phyloP scores from a whole-genome alignment of 2,888 invertebrate species.

The Chymomyza amoena region DNA sequence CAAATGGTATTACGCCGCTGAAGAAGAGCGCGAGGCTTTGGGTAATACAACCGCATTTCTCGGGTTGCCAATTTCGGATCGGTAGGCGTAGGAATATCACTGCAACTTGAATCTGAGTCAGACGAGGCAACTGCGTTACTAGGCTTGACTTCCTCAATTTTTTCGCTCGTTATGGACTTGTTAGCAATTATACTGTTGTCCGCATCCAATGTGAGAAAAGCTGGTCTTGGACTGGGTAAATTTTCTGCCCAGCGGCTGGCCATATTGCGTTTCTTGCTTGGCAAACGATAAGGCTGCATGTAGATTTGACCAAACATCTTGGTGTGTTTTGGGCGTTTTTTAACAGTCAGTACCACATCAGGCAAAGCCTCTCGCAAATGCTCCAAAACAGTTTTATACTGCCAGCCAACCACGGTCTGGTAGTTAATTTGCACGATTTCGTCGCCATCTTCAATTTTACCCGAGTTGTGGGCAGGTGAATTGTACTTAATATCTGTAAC shows the following conservation, averaged over 20 bases:
- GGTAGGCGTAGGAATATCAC: slow-evolving; percentile 81
- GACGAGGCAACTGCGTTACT: slow-evolving; percentile 53
- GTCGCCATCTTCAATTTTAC: slow-evolving; percentile 96
- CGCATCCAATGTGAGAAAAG: slow-evolving; percentile 80
- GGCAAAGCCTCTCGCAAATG: slow-evolving; percentile 87
- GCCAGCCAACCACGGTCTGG: slow-evolving; percentile 89
- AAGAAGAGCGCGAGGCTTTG: slow-evolving; percentile 86
- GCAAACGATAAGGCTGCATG: slow-evolving; percentile 85
- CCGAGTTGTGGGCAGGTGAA: slow-evolving; percentile 94
- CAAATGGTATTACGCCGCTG: slow-evolving; percentile 93
- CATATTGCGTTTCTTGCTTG: slow-evolving; percentile 84
- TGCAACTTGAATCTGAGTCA: slow-evolving; percentile 80
- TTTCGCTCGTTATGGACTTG: slow-evolving; percentile 5
- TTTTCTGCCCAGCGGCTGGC: slow-evolving; percentile 84
- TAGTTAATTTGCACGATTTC: slow-evolving; percentile 95
- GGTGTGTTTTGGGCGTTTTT: slow-evolving; percentile 90
- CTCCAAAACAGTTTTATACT: slow-evolving; percentile 86
- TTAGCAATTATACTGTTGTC: slow-evolving; percentile 20
- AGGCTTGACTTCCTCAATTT: slow-evolving; percentile 78
- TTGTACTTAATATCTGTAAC: slow-evolving; percentile 94
- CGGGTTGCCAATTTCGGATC: slow-evolving; percentile 75
- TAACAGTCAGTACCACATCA: slow-evolving; percentile 89
- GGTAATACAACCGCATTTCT: slow-evolving; percentile 83
- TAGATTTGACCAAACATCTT: slow-evolving; percentile 86
- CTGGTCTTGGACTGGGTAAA: slow-evolving; percentile 83